Conservation (phyloP, 2,888 invertebrate species). For the Noctua comes region DNA sequence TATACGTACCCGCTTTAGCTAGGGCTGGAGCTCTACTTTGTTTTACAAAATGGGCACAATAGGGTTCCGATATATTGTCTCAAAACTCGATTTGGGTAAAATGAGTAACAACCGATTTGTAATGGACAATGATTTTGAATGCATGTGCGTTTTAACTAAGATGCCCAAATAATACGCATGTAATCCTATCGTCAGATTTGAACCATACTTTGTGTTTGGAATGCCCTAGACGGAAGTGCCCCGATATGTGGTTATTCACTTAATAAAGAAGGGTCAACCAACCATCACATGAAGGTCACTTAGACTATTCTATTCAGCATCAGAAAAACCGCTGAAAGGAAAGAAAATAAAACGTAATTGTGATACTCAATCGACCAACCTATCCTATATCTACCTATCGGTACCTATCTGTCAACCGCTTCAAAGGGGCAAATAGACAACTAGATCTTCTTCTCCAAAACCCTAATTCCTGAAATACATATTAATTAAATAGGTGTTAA, state of each 20-base stretch:
- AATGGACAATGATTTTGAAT: constrained; percentile 9
- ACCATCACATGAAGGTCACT: too few relatives aligned
- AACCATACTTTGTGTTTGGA: neutral
- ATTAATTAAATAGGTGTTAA: neutral
- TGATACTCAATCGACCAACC: neutral
- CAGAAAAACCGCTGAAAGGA: neutral
- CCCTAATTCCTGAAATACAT: neutral
- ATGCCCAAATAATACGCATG: constrained; percentile 16
- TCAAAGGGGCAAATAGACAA: neutral
- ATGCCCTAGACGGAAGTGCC: neutral
- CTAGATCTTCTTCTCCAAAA: neutral
- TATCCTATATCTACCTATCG: too few relatives aligned
- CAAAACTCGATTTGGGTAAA: constrained; percentile 14
- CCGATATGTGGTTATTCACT: neutral
- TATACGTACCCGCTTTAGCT: neutral
- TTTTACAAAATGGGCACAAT: constrained; percentile 17
- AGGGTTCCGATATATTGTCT: constrained; percentile 31
- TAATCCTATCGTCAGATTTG: neutral
- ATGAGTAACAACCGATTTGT: constrained; percentile 34
- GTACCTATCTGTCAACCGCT: neutral
- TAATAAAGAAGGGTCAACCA: neutral
- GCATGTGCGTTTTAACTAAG: constrained; percentile 16
- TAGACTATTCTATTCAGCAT: neutral
- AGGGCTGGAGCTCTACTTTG: constrained; percentile 22
- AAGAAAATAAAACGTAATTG: neutral